A percentile compares a stretch with the other conserved stretches of the same genome.
These are phyloP conservation scores for Endotricha flammealis DNA, from an alignment of 2,888 invertebrate species.

Conservation along the genomic window DNA sequence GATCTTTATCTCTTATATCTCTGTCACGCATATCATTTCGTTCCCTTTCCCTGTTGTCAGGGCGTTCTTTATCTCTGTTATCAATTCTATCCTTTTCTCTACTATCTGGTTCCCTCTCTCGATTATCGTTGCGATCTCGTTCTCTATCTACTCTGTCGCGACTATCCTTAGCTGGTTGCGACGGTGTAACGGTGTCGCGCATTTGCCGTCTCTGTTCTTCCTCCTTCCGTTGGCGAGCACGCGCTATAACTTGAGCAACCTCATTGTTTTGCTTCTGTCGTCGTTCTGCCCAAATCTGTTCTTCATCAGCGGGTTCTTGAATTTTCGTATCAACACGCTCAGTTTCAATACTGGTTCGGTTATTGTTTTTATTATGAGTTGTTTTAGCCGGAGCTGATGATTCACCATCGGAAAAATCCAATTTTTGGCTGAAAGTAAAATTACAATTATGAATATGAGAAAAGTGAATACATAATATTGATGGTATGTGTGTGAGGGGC, in stretches of 20 bases:
- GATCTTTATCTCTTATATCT: slow-evolving; percentile 36
- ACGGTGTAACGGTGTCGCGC: slow-evolving; percentile 51
- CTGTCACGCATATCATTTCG: slow-evolving; percentile 36
- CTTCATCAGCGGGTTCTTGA: slow-evolving; percentile 62
- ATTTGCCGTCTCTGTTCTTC: slow-evolving; percentile 89
- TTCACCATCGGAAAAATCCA: slow-evolving; percentile 97
- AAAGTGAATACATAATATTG: background rate
- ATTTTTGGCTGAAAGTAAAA: slow-evolving; percentile 83
- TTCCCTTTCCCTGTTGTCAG: slow-evolving; percentile 33
- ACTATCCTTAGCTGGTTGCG: slow-evolving; percentile 36
- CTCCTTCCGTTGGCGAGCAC: slow-evolving; percentile 90
- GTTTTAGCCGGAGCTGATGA: slow-evolving; percentile 55
- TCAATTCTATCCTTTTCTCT: slow-evolving; percentile 42
- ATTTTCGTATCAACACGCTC: slow-evolving; percentile 59
- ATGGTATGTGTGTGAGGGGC: too few relatives aligned
- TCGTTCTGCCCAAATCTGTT: slow-evolving; percentile 83
- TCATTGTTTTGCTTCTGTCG: slow-evolving; percentile 83
- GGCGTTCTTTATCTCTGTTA: slow-evolving; percentile 38
- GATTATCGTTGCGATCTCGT: slow-evolving; percentile 47
- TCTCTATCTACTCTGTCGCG: slow-evolving; percentile 41
- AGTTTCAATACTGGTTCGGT: slow-evolving; percentile 48
- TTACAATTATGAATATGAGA: background rate
- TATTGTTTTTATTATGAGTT: slow-evolving; percentile 44
- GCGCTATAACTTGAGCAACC: slow-evolving; percentile 87
- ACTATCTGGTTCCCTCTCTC: slow-evolving; percentile 46